Base-by-base conservation (phyloP, 2,113 vertebrate genomes). In the Anas platyrhynchos region DNA sequence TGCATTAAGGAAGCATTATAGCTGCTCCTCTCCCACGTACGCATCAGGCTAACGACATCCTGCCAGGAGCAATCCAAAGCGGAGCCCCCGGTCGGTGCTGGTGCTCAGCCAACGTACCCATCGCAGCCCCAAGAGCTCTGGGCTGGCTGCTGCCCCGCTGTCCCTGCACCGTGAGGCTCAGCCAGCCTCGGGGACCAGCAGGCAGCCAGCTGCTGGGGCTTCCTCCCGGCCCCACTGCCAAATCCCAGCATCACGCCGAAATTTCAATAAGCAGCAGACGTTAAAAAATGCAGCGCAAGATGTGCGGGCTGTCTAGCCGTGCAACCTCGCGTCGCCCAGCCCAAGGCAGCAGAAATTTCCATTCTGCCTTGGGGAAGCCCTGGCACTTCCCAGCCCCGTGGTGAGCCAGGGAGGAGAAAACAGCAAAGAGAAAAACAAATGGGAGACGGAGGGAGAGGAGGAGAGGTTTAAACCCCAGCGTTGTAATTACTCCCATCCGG, bases 11-110 rank as follows among this genome's bases (percentile, higher is more conserved):
- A 62, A 92, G 74, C 81, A 36, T 79, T 73, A 58, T 5, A 83
- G 81, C 93, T 73, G 87, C 82, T 95, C 78, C 82, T 94, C 96
- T 94, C 87, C 95, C 95, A 89, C 94, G 22, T 38, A 65, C 63
- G 1, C 59, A 48, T 74, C 96, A 83, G 96, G 78, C 41, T 83
- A 95, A 88, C 1, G 63, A 88, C 71, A 63, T 90, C 91, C 89
- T 94, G 95, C 74, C 95, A 76, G 34, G 87, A 88, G 59, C 75
- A 73, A 95, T 89, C 71, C 18, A 13, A 13, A 54, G 34, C 84
- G 26, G 58, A 94, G n/a, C 41, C 66, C 32, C 44, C 3, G 17
- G 41, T 63, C 13, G 0, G 15, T 43, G 83, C 83, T 69, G 89
- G 34, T 34, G 17, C 73, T 74, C 4, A 18, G 75, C 23, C 75